phyloP scores from a whole-genome alignment of 2,888 invertebrate genomes.

The Trimorus sp. region DNA sequence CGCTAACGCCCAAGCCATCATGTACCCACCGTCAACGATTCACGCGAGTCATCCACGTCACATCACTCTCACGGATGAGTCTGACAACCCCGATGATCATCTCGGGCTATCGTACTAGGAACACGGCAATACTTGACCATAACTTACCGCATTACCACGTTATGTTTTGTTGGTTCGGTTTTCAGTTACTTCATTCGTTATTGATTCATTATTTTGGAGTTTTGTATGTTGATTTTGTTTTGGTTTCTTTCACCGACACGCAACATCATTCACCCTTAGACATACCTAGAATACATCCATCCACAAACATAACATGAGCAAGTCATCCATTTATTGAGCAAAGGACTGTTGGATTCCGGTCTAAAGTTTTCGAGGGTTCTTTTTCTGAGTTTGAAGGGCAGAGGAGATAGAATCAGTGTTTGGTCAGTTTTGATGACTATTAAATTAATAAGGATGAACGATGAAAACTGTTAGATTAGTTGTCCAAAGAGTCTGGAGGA shows the following conservation, averaged over 20 bases:
- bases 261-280: slow-evolving; percentile 47
- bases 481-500: no score
- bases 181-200: slow-evolving; percentile 23
- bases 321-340: slow-evolving; percentile 9
- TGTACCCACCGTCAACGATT: no score
- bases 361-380: no score
- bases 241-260: slow-evolving; percentile 43
- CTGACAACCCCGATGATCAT: slow-evolving; percentile 8
- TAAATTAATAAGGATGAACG: no score
- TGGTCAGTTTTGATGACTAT: no score
- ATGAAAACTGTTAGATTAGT: no score
- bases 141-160: slow-evolving; percentile 1
- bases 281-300: slow-evolving; percentile 49
- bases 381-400: no score
- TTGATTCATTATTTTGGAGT: slow-evolving; percentile 37
- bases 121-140: no score
- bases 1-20: no score
- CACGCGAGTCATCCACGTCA: no score
- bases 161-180: slow-evolving; percentile 6
- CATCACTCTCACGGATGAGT: no score
- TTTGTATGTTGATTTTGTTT: slow-evolving; percentile 32
- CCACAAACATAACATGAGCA: slow-evolving; percentile 30
- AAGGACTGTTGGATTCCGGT: neutral
- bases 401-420: no score
- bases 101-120: slow-evolving; percentile 35